These are phyloP conservation scores for Brachionus plicatilis DNA, from an alignment of 1,140 invertebrate genomes.

Conservation along the genomic window DNA sequence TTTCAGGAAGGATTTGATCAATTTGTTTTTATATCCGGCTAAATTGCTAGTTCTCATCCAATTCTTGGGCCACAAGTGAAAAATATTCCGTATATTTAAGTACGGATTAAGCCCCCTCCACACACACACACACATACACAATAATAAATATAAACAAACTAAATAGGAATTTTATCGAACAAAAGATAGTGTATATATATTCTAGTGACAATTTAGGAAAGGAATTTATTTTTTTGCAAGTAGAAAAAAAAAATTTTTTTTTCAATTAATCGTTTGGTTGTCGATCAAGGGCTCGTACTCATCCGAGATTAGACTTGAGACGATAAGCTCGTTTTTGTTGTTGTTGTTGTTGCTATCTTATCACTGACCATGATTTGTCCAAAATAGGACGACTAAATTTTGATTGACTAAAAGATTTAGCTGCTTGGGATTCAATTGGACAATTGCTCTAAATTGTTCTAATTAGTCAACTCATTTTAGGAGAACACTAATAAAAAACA, in stretches of 20 bases:
- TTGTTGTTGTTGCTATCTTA: neutral
- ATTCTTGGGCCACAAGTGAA: neutral
- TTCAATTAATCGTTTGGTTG: neutral
- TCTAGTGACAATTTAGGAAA: neutral
- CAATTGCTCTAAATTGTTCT: neutral
- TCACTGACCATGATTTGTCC: slow-evolving; percentile 12
- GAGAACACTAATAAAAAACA: neutral
- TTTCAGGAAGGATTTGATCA: slow-evolving; percentile 16
- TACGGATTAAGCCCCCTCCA: neutral
- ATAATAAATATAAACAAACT: slow-evolving; percentile 4
- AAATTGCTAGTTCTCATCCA: slow-evolving; percentile 8
- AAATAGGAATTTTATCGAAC: slow-evolving; percentile 2
- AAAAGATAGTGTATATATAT: slow-evolving; percentile 29
- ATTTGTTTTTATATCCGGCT: neutral
- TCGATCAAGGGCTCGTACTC: neutral
- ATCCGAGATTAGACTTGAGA: neutral
- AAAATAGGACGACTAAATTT: neutral
- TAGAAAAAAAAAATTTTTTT: neutral
- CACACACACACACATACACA: neutral
- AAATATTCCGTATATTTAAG: neutral
- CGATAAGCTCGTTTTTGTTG: neutral
- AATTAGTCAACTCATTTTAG: slow-evolving; percentile 1
- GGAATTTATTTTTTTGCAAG: neutral
- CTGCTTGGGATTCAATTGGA: neutral
- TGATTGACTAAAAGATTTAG: slow-evolving; percentile 8